These are phyloP conservation scores for Ranitomeya variabilis DNA, from an alignment of 2,113 vertebrate genomes.

Conservation along the genomic window DNA sequence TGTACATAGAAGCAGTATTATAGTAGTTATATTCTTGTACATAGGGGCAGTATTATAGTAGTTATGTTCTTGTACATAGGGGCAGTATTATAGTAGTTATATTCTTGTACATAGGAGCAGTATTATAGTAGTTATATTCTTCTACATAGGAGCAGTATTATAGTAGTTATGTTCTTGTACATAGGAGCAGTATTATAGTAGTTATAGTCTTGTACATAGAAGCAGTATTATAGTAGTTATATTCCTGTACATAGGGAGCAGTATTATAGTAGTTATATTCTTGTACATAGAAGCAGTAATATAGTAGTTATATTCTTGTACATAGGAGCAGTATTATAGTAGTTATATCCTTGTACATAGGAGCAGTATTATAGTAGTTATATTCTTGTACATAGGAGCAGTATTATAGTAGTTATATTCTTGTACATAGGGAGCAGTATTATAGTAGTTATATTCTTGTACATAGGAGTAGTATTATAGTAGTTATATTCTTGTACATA, in stretches of 20 bases:
- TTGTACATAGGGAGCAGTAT: not conserved
- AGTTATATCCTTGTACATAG: not conserved
- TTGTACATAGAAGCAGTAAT: not conserved
- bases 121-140: slow-evolving; percentile 8
- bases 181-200: slow-evolving; percentile 1
- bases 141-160: not conserved
- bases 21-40: no score
- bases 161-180: slow-evolving; percentile 1
- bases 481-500: not conserved
- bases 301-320: slow-evolving; percentile 3
- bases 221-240: slow-evolving; percentile 4
- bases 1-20: no score
- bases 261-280: slow-evolving; percentile 5
- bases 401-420: slow-evolving; percentile 7
- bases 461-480: slow-evolving; percentile 1
- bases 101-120: slow-evolving; percentile 1
- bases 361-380: slow-evolving; percentile 2
- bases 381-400: not conserved
- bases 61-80: no score
- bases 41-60: no score
- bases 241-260: not conserved
- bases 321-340: slow-evolving; percentile 2
- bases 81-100: not conserved
- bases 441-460: slow-evolving; percentile 11
- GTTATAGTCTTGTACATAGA: no score